Base-by-base conservation (phyloP, 2,797 vertebrate species). In the Otolemur crassicaudatus region DNA sequence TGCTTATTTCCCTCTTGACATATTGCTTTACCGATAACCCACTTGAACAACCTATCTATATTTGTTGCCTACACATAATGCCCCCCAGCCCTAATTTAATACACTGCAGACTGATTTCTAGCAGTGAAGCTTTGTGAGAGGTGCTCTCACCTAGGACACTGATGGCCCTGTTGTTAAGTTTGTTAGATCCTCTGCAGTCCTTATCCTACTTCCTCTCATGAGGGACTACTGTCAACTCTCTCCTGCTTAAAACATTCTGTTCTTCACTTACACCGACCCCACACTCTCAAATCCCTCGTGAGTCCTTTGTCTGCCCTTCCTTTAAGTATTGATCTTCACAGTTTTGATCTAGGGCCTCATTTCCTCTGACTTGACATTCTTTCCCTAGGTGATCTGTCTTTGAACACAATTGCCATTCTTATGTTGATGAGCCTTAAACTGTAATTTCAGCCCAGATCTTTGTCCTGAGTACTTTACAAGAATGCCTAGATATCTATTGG, bases 351-450 rank as follows among this genome's bases (percentile, higher is more conserved):
- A 58, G 29, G n/a, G 75, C 11, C 19, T 77, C 49, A 82, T 89
- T 83, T 72, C 22, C 49, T 84, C n/a, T 65, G 67, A 40, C 17
- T 90, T 87, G 49, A 82, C 5, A 14, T 58, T 86, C 25, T 90
- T 69, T 63, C 22, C 81, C 58, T 94, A 16, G 13, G 12, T 87
- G 63, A 69, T 92, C n/a, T 92, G 34, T 65, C 70, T 76, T 25
- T 63, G 17, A 94, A 94, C 23, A 37, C 25, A 90, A 37, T 88
- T 90, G 43, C 2, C 20, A 53, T 84, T 84, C n/a, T n/a, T 85
- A 37, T 46, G 49, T 40, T 67, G 61, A 84, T 95, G 81, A 84
- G 11, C 31, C 46, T 94, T 94, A 58, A 53, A 87, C 34, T 90
- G 25, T 91, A 93, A 90, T 53, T 85, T 8, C 31, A 79, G 5